Percentiles rank a stretch among this genome's conserved stretches.
These are phyloP conservation scores for Dusona sp. DNA, from an alignment of 2,888 invertebrate species.

Conservation along the genomic window DNA sequence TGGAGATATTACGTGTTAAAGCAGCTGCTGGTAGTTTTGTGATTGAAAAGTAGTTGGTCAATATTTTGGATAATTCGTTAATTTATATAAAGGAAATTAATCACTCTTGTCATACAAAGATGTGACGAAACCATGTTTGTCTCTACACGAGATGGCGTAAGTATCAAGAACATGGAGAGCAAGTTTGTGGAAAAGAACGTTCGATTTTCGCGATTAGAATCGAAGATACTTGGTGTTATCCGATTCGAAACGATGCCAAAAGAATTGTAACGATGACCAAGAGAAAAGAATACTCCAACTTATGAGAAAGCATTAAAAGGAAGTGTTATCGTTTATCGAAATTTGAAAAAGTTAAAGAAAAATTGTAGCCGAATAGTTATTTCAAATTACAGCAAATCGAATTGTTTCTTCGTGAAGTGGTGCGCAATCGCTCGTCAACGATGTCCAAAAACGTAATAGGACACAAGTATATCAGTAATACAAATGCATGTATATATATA, in stretches of 20 bases:
- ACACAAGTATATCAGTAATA: conserved; percentile 35
- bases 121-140: too few relatives aligned
- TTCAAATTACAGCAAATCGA: conserved; percentile 45
- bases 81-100: background rate
- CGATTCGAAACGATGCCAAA: background rate
- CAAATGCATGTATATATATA: conserved; percentile 6
- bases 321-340: conserved; percentile 37
- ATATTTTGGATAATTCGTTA: background rate
- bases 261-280: background rate
- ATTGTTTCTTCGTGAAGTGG: conserved; percentile 31
- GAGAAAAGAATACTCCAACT: conserved; percentile 23
- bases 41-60: background rate
- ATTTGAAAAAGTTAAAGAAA: conserved; percentile 20
- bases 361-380: conserved; percentile 17
- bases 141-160: background rate
- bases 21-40: background rate
- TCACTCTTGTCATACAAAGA: background rate
- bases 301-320: conserved; percentile 48
- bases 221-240: background rate
- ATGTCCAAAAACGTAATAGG: conserved; percentile 54
- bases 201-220: conserved; percentile 14
- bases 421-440: conserved; percentile 41
- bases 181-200: background rate
- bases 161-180: background rate
- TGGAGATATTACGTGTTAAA: background rate